phyloP scores from a whole-genome alignment of 2,888 invertebrate genomes.

The Rhagium mordax region DNA sequence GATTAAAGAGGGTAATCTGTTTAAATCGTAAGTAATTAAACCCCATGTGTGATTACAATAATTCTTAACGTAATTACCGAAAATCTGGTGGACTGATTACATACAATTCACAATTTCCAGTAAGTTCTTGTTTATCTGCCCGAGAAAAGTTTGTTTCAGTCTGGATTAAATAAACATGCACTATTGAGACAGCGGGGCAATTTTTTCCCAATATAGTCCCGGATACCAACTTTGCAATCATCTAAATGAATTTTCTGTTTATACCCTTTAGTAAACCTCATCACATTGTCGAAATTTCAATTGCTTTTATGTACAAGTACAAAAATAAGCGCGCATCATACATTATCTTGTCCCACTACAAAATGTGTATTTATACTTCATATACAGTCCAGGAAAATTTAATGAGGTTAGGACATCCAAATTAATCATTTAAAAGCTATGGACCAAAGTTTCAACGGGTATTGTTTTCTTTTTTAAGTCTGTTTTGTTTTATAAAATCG shows the following conservation, averaged over 20 bases:
- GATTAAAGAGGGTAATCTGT: constrained; percentile 35
- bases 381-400: no score
- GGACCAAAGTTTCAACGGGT: no score
- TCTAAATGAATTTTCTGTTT: background rate
- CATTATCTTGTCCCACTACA: no score
- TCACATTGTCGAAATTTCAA: no score
- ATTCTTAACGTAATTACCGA: background rate
- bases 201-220: background rate
- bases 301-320: no score
- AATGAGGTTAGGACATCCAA: no score
- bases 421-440: no score
- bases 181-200: background rate
- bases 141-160: background rate
- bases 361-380: no score
- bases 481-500: no score
- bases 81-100: background rate
- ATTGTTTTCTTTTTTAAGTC: no score
- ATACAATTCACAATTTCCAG: background rate
- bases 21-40: constrained; percentile 45
- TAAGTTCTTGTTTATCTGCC: background rate
- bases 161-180: background rate
- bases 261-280: background rate
- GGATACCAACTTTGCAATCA: no score
- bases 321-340: no score
- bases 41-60: constrained; percentile 10